Evolutionary conservation across 2,797 vertebrate genomes (phyloP).

Genomic region (Kryptopterus vitreolus): DNA sequence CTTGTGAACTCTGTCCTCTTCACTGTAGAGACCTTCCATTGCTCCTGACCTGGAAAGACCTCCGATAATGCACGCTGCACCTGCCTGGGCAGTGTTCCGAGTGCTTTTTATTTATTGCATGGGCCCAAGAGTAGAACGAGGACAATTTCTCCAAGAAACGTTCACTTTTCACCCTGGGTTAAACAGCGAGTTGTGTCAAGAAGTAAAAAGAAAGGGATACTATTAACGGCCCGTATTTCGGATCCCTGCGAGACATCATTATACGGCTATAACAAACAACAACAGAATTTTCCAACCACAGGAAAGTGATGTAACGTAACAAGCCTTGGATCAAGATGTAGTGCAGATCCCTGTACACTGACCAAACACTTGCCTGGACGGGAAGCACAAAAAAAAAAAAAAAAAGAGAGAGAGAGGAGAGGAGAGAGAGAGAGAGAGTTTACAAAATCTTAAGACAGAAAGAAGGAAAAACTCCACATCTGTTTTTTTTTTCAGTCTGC

Average conservation of each 20-base stretch:
- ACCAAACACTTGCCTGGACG: constrained; percentile 18
- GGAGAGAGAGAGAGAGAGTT: constrained; percentile 11
- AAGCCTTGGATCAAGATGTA: not conserved
- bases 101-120: constrained; percentile 51
- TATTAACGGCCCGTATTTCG: constrained; percentile 30
- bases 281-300: constrained; percentile 40
- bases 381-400: too few relatives aligned
- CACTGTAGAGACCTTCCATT: constrained; percentile 53
- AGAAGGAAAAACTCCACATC: constrained; percentile 28
- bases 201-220: not conserved
- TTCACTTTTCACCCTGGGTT: constrained; percentile 51
- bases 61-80: constrained; percentile 59
- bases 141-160: constrained; percentile 51
- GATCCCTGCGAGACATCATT: constrained; percentile 36
- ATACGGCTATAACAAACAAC: constrained; percentile 49
- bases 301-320: constrained; percentile 25
- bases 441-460: not conserved
- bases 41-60: constrained; percentile 47
- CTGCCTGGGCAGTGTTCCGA: constrained; percentile 55
- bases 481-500: constrained; percentile 31
- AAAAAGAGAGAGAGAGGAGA: constrained; percentile 10
- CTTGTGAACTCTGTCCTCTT: constrained; percentile 57
- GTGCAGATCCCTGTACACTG: constrained; percentile 25
- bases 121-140: constrained; percentile 51
- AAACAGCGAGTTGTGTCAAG: constrained; percentile 22